phyloP scores from a whole-genome alignment of 2,797 vertebrate genomes.

The Premnoplex brunnescens region DNA sequence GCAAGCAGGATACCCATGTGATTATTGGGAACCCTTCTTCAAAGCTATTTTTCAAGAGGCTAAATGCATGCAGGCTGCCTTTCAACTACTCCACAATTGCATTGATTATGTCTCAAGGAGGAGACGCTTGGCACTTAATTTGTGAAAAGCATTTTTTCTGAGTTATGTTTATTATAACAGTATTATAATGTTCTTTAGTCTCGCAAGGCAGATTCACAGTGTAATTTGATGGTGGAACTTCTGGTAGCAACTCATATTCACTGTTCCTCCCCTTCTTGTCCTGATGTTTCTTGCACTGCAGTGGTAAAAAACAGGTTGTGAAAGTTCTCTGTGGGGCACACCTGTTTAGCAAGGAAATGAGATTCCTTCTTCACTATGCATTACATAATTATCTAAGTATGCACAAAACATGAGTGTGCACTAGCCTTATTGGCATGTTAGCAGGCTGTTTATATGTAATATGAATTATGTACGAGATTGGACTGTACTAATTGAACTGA shows the following conservation, averaged over 20 bases:
- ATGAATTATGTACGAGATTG: background rate
- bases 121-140: constrained; percentile 22
- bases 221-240: constrained; percentile 2
- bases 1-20: background rate
- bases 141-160: constrained; percentile 35
- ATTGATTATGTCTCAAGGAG: constrained; percentile 38
- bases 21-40: background rate
- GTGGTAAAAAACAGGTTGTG: background rate
- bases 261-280: background rate
- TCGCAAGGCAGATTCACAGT: background rate
- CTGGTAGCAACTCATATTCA: background rate
- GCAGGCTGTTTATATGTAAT: background rate
- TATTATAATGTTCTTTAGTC: background rate
- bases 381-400: background rate
- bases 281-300: background rate
- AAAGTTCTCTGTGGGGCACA: background rate
- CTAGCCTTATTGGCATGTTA: background rate
- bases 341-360: background rate
- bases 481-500: background rate
- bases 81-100: background rate
- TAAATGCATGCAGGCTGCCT: constrained; percentile 1
- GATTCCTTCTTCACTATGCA: background rate
- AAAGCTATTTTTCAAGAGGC: background rate
- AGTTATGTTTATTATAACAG: constrained; percentile 32
- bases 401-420: background rate